phyloP scores from a whole-genome alignment of 2,113 vertebrate species.

The Addax nasomaculatus region DNA sequence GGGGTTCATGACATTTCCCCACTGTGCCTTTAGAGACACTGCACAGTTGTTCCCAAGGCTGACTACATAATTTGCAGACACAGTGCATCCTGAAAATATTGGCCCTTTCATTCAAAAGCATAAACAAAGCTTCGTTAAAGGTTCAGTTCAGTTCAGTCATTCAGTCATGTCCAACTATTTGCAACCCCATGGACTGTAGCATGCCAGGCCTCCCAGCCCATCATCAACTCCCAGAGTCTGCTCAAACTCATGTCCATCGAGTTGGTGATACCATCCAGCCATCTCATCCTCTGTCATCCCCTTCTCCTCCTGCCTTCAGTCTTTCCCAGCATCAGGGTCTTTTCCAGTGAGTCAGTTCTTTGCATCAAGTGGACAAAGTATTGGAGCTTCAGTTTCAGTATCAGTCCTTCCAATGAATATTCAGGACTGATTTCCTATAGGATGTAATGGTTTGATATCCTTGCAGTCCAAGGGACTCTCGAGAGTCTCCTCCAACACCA shows the following conservation, averaged over 20 bases:
- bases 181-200: background rate
- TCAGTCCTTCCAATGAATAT: background rate
- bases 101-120: background rate
- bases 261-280: background rate
- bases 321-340: background rate
- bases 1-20: background rate
- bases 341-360: background rate
- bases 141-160: background rate
- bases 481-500: background rate
- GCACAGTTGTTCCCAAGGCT: background rate
- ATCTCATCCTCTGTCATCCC: background rate
- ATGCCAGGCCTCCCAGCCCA: background rate
- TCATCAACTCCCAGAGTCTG: background rate
- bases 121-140: background rate
- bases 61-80: background rate
- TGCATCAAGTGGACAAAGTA: background rate
- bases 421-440: background rate
- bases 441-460: background rate
- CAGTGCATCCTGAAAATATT: background rate
- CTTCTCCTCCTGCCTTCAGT: background rate
- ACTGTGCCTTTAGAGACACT: background rate
- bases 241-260: background rate
- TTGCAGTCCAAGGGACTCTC: background rate
- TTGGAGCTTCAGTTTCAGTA: background rate
- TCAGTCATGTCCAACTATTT: background rate